These are phyloP conservation scores for Myiotriccus ornatus DNA, from an alignment of 2,797 vertebrate genomes.

Conservation along the genomic window DNA sequence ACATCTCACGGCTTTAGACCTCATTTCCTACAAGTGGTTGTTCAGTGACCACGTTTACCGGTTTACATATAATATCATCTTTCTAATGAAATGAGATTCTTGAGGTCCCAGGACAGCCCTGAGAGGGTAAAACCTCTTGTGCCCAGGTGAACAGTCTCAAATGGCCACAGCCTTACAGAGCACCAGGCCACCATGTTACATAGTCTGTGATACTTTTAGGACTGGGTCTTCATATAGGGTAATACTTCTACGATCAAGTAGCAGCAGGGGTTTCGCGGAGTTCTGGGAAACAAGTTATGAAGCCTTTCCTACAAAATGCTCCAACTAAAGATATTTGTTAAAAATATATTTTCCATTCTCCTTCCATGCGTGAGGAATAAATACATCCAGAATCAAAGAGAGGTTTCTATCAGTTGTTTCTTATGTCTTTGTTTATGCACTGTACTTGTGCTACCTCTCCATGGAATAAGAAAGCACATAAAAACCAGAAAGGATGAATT, in stretches of 20 bases:
- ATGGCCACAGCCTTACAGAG: background rate
- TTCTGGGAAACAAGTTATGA: background rate
- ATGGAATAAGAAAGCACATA: background rate
- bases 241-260: background rate
- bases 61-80: background rate
- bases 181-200: background rate
- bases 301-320: background rate
- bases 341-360: background rate
- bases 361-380: background rate
- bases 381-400: background rate
- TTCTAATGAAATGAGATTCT: background rate
- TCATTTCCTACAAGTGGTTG: background rate
- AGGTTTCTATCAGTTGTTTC: background rate
- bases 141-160: background rate
- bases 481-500: background rate
- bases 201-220: background rate
- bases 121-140: background rate
- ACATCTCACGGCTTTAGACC: background rate
- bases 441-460: background rate
- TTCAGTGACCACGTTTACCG: background rate
- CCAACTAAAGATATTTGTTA: background rate
- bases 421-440: background rate
- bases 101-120: background rate
- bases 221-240: background rate
- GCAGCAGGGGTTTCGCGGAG: background rate